Conservation (phyloP, 2,113 vertebrate genomes). For the Ailurus styani region DNA sequence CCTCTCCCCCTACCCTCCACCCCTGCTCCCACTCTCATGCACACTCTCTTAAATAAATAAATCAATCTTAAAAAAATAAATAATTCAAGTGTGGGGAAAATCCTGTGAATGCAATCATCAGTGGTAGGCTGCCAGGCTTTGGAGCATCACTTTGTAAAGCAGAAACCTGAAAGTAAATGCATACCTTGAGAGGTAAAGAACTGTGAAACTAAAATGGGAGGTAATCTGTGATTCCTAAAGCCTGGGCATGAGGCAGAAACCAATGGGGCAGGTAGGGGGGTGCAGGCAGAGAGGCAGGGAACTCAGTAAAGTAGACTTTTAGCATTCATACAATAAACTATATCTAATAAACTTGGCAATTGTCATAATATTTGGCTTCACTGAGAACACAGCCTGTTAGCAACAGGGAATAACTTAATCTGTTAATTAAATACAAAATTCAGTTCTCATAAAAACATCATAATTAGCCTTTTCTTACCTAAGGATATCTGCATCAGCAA, state of each 20-base stretch:
- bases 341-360: conserved; percentile 69
- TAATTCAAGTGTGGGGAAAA: neutral
- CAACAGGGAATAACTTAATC: conserved; percentile 8
- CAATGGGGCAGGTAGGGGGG: neutral
- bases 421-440: conserved; percentile 66
- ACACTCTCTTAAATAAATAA: neutral
- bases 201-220: conserved; percentile 23
- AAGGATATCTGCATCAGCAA: conserved; percentile 38
- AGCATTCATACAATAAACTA: conserved; percentile 45
- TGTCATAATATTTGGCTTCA: conserved; percentile 74
- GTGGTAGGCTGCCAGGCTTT: neutral
- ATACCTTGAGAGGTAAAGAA: neutral
- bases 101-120: neutral
- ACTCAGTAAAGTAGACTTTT: conserved; percentile 58
- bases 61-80: neutral
- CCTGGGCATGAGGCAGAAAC: neutral
- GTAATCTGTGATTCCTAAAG: conserved; percentile 43
- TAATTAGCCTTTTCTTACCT: conserved; percentile 60
- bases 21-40: neutral
- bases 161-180: conserved; percentile 48
- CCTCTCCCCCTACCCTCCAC: neutral
- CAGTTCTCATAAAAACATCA: conserved; percentile 46
- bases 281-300: neutral
- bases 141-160: neutral
- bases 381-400: conserved; percentile 58